phyloP scores from a whole-genome alignment of 1,140 invertebrate genomes.

The Drosophila jambulina region DNA sequence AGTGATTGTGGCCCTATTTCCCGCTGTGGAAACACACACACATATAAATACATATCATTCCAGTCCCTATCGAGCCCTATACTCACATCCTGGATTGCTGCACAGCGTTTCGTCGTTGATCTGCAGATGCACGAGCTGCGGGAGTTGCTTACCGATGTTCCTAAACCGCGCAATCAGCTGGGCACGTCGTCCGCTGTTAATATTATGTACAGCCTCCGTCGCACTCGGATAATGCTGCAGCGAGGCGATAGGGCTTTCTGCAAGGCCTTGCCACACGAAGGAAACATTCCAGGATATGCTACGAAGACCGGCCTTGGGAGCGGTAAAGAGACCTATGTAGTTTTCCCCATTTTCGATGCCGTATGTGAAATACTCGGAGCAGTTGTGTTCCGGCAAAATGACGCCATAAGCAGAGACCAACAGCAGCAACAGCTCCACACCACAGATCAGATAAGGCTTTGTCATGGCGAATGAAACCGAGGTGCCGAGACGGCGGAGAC shows the following conservation, averaged over 20 bases:
- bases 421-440: neutral
- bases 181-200: neutral
- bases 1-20: no score
- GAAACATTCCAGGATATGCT: neutral
- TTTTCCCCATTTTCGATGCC: neutral
- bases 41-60: neutral
- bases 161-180: neutral
- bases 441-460: neutral
- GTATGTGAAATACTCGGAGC: neutral
- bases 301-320: neutral
- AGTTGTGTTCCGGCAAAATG: neutral
- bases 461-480: neutral
- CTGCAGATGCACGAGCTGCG: neutral
- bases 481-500: neutral
- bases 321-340: neutral
- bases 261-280: neutral
- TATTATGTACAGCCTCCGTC: neutral
- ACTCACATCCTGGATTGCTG: neutral
- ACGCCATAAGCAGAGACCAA: neutral
- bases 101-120: neutral
- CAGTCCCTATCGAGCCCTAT: neutral
- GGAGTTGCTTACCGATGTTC: neutral
- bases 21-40: neutral
- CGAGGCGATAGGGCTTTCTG: neutral
- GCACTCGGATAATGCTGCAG: neutral